Evolutionary conservation across 2,888 invertebrate genomes (phyloP).

Genomic region (Hyalella azteca): DNA sequence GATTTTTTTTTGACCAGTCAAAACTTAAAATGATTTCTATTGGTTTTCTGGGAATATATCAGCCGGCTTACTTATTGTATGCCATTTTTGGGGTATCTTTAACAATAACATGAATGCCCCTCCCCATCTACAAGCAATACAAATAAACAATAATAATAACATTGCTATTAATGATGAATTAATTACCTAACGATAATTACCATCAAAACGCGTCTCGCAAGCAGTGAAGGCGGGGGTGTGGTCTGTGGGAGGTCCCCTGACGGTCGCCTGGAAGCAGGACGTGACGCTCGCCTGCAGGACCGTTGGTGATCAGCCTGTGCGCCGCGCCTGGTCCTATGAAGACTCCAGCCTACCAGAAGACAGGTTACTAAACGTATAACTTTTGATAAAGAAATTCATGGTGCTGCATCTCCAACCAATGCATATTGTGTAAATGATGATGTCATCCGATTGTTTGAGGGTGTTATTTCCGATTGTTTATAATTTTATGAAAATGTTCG

Average conservation of each 20-base stretch:
- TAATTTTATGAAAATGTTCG: no score
- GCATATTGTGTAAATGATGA: no score
- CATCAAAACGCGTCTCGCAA: not conserved
- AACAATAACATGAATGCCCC: not conserved
- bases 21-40: no score
- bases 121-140: not conserved
- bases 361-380: no score
- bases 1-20: no score
- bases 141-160: not conserved
- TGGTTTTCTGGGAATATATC: not conserved
- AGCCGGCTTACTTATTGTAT: not conserved
- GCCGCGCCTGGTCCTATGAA: not conserved
- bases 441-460: no score
- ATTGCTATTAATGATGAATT: not conserved
- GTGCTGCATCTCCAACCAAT: no score
- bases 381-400: no score
- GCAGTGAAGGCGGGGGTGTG: constrained; percentile 35
- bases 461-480: no score
- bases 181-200: not conserved
- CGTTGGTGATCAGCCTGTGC: constrained; percentile 30
- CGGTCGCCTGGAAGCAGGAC: constrained; percentile 42
- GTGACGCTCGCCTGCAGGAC: constrained; percentile 28
- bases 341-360: not conserved
- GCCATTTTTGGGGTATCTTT: not conserved
- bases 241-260: constrained; percentile 40